phyloP scores from a whole-genome alignment of 2,797 vertebrate species.

The Prionace glauca region DNA sequence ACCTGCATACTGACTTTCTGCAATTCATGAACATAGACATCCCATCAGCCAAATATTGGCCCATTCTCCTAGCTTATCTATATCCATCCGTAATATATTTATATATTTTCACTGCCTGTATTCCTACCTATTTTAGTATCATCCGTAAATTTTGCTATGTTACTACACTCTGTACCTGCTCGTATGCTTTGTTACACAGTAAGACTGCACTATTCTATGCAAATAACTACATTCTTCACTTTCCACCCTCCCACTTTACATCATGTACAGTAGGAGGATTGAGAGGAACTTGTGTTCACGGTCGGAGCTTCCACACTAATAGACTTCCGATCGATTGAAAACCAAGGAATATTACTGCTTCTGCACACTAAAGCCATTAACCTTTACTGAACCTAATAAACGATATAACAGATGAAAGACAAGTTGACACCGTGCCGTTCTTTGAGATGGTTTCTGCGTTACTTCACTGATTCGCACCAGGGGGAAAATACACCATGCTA shows the following conservation, averaged over 20 bases:
- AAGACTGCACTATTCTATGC: neutral
- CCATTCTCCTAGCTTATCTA: no score
- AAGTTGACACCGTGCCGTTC: neutral
- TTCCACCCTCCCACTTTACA: neutral
- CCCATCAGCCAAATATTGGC: no score
- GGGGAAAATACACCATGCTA: neutral
- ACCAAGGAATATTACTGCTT: slow-evolving; percentile 21
- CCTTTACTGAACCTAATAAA: slow-evolving; percentile 37
- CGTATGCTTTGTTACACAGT: neutral
- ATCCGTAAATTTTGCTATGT: no score
- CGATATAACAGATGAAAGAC: slow-evolving; percentile 22
- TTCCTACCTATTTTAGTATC: no score
- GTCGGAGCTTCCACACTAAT: neutral
- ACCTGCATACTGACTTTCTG: no score
- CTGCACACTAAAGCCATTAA: slow-evolving; percentile 28
- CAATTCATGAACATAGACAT: no score
- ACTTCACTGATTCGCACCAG: neutral
- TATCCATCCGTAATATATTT: no score
- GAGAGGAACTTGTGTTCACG: neutral
- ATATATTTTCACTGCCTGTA: no score
- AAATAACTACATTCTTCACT: neutral
- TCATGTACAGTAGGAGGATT: neutral
- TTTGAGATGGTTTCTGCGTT: neutral
- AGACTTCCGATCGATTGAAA: slow-evolving; percentile 32
- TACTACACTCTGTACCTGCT: neutral